These are phyloP conservation scores for crab-eating macaque (Macaca fascicularis) DNA, from an alignment of 2,113 vertebrate genomes.

Conservation along the genomic window DNA sequence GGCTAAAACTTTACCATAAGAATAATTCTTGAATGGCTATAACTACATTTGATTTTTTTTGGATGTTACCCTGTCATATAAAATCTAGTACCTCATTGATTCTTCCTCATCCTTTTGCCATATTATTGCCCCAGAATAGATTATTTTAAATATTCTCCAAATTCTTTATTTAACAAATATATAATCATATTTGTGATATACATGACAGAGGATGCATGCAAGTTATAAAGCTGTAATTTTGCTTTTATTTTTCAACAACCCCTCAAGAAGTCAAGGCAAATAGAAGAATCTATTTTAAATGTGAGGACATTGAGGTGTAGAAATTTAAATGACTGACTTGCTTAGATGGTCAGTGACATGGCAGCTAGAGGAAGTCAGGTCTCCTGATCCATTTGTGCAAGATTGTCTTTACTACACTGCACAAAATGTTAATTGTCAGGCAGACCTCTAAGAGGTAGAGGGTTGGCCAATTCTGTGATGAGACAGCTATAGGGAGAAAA, in stretches of 20 bases:
- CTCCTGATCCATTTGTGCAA: background rate
- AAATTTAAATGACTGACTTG: background rate
- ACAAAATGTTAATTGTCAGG: slow-evolving; percentile 43
- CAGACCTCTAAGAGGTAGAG: background rate
- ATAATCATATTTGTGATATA: background rate
- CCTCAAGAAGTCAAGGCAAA: background rate
- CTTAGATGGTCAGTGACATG: background rate
- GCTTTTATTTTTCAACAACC: background rate
- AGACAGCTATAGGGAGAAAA: background rate
- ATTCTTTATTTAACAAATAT: slow-evolving; percentile 20
- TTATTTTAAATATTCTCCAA: background rate
- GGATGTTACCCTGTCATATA: background rate
- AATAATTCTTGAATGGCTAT: background rate
- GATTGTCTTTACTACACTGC: background rate
- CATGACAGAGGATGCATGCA: background rate
- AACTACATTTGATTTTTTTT: background rate
- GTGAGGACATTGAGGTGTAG: background rate
- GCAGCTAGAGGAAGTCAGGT: background rate
- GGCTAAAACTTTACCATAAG: background rate
- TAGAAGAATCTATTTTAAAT: background rate
- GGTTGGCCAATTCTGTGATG: slow-evolving; percentile 36
- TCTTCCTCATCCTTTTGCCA: background rate
- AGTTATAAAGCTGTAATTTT: background rate
- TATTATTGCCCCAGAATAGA: background rate
- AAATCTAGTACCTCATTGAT: background rate